phyloP scores from a whole-genome alignment of 2,888 invertebrate genomes.

The Hyposoter dolosus region DNA sequence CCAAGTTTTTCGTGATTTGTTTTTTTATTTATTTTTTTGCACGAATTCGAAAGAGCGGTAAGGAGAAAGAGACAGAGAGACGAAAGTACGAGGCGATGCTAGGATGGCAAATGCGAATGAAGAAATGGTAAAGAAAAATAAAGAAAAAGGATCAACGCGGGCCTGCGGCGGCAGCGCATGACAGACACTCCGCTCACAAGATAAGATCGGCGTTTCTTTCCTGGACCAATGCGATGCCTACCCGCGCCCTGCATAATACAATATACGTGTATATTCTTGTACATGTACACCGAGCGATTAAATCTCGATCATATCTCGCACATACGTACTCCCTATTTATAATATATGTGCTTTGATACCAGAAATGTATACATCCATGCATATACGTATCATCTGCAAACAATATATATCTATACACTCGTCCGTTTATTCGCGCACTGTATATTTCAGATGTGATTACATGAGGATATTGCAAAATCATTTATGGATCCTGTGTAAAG shows the following conservation, averaged over 20 bases:
- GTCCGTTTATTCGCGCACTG: not conserved
- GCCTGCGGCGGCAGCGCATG: slow-evolving; percentile 73
- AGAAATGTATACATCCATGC: not conserved
- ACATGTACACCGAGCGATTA: slow-evolving; percentile 72
- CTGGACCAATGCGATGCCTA: slow-evolving; percentile 69
- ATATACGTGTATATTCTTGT: slow-evolving; percentile 43
- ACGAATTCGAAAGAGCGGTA: slow-evolving; percentile 42
- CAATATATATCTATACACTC: not conserved
- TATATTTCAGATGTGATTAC: not conserved
- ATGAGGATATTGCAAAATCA: slow-evolving; percentile 3
- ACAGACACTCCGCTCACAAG: slow-evolving; percentile 74
- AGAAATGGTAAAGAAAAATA: slow-evolving; percentile 41
- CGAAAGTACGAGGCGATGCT: slow-evolving; percentile 7
- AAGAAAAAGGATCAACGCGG: slow-evolving; percentile 78
- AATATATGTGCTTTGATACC: slow-evolving; percentile 47
- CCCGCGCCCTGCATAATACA: slow-evolving; percentile 55
- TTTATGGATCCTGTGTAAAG: slow-evolving; percentile 21
- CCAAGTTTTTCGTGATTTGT: slow-evolving; percentile 4
- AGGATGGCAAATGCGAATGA: slow-evolving; percentile 40
- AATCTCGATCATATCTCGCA: slow-evolving; percentile 77
- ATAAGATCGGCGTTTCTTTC: slow-evolving; percentile 78
- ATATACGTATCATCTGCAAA: not conserved
- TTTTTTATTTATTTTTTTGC: slow-evolving; percentile 37
- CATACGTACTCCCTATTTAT: slow-evolving; percentile 58
- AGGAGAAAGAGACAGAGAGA: slow-evolving; percentile 4